Conservation (phyloP, 2,888 invertebrate species). For the Drosophila kambysellisi region DNA sequence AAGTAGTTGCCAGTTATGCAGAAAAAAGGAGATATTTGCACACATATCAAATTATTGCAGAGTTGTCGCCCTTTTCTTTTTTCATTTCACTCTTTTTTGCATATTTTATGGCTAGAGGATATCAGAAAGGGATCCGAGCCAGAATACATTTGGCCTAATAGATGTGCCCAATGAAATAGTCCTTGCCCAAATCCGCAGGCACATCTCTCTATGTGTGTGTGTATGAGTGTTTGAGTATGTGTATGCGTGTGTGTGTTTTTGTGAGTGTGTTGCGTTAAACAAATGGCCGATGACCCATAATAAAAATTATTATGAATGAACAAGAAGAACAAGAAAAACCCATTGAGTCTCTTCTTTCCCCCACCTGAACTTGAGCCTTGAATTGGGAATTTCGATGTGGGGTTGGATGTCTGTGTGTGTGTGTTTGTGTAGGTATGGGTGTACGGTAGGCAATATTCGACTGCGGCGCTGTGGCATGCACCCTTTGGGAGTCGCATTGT, state of each 20-base stretch:
- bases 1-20: slow-evolving; percentile 1
- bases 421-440: slow-evolving; percentile 1
- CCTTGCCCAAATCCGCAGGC: slow-evolving; percentile 48
- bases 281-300: slow-evolving; percentile 82
- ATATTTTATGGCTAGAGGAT: slow-evolving; percentile 2
- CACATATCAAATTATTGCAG: neutral
- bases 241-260: neutral
- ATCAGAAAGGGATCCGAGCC: slow-evolving; percentile 48
- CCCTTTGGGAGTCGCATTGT: slow-evolving; percentile 36
- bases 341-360: slow-evolving; percentile 54
- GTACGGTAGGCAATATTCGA: slow-evolving; percentile 4
- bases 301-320: slow-evolving; percentile 81
- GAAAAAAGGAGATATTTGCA: neutral
- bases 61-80: neutral
- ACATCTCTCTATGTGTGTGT: neutral
- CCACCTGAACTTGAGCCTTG: slow-evolving; percentile 11
- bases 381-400: slow-evolving; percentile 13
- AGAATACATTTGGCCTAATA: slow-evolving; percentile 74
- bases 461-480: slow-evolving; percentile 42
- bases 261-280: slow-evolving; percentile 66
- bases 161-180: slow-evolving; percentile 74
- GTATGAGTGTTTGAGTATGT: slow-evolving; percentile 8
- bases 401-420: neutral
- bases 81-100: neutral
- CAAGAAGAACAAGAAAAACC: slow-evolving; percentile 76